phyloP scores from a whole-genome alignment of 2,888 invertebrate genomes.

The Lydus trimaculatus region DNA sequence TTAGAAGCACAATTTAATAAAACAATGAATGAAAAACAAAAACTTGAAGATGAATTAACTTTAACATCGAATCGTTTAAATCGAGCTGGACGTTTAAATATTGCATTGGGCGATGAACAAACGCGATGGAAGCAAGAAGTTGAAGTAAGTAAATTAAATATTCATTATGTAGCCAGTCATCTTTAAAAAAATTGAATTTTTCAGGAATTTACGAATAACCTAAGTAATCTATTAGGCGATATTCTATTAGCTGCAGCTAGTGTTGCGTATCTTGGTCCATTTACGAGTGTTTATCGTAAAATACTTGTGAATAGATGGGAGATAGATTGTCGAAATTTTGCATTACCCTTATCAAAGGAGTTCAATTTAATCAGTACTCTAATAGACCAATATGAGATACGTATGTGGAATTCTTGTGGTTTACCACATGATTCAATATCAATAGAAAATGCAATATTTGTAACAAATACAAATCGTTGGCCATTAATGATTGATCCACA shows the following conservation, averaged over 20 bases:
- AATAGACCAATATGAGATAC: conserved; percentile 86
- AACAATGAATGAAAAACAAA: conserved; percentile 78
- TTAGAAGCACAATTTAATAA: conserved; percentile 72
- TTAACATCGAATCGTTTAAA: conserved; percentile 79
- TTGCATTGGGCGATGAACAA: conserved; percentile 87
- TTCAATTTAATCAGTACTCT: conserved; percentile 75
- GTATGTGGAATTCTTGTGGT: conserved; percentile 89
- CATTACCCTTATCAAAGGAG: conserved; percentile 75
- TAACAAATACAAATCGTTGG: conserved; percentile 83
- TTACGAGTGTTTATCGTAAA: conserved; percentile 76
- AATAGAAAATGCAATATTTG: conserved; percentile 91
- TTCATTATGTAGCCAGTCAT: neutral
- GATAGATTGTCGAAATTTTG: conserved; percentile 66
- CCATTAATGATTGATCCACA: conserved; percentile 96
- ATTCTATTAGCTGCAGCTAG: conserved; percentile 86
- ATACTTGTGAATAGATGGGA: conserved; percentile 76
- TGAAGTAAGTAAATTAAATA: conserved; percentile 58
- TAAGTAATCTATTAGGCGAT: conserved; percentile 83
- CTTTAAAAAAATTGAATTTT: conserved; percentile 32
- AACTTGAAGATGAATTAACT: conserved; percentile 76
- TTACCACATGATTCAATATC: conserved; percentile 88
- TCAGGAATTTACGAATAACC: conserved; percentile 70
- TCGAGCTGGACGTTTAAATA: conserved; percentile 84
- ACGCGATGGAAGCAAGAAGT: conserved; percentile 83
- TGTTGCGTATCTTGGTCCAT: conserved; percentile 92